Base-by-base conservation (phyloP, 2,888 invertebrate species). In the Opisthograptis luteolata region DNA sequence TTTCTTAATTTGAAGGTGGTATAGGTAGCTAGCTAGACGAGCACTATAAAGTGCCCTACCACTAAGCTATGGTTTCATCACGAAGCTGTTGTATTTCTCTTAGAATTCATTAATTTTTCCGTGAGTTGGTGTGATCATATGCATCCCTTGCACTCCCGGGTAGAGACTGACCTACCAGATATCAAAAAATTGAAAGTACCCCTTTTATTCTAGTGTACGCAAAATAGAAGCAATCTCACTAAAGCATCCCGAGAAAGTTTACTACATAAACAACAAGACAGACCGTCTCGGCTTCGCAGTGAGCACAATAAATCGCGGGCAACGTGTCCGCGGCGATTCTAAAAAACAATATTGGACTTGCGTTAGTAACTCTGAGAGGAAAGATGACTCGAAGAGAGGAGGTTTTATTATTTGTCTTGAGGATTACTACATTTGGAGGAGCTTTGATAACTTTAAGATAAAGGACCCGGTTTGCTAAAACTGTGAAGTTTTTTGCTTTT, bases 381-480 rank as follows among this genome's bases (percentile, higher is more conserved):
- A 69, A n/a, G 71, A 67, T 7, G n/a, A 10, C 0, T 25, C 39
- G 0, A 56, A 53, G 0, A 68, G 61, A 13, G 81, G 76, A 1
- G 80, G 74, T 0, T 22, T 78, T 1, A 49, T 85, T 6, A 9
- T 76, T 1, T 87, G 86, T 43, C 60, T 79, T 0, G 52, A 74
- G 3, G 28, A 79, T 43, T 81, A 69, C 36, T 12, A 50, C 0
- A 46, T 85, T 5, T 87, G 86, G 87, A 49, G 60, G 12, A 65
- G 66, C 5, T 86, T 85, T 54, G 79, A 80, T 54, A 79, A 76
- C 43, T 65, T 86, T 0, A 87, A 85, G 70, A 57, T 77, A 24
- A 73, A 68, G 20, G 85, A 86, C 48, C 86, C 85, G 0, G 50
- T 56, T 2, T 85, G 85, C 53, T 70, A 57, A 10, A 32, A 13